Conservation (phyloP, 2,797 vertebrate species). For the Pseudomugil tenellus region DNA sequence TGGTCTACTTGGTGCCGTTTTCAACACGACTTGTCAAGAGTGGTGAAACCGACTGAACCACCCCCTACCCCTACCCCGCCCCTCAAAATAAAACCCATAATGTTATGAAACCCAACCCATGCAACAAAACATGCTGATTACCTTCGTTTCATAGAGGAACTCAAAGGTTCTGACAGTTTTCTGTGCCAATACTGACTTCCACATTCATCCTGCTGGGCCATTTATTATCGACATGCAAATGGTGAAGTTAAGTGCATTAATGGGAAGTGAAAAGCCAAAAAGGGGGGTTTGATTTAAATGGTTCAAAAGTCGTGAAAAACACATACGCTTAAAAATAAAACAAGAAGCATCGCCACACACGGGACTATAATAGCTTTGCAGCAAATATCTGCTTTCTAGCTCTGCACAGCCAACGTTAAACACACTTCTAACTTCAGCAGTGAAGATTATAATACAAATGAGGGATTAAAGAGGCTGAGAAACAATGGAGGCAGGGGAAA, state of each 20-base stretch:
- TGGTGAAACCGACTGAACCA: conserved; percentile 31
- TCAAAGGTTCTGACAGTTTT: conserved; percentile 24
- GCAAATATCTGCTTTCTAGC: conserved; percentile 44
- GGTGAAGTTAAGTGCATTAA: neutral
- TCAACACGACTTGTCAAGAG: neutral
- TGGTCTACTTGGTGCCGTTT: too few relatives aligned
- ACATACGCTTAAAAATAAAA: conserved; percentile 2
- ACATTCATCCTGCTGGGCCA: conserved; percentile 13
- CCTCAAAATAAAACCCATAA: neutral
- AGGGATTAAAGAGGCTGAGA: conserved; percentile 59
- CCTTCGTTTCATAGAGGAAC: conserved; percentile 14
- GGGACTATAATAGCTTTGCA: conserved; percentile 11
- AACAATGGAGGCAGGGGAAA: conserved; percentile 54
- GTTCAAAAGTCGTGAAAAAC: neutral
- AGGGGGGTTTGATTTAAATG: neutral
- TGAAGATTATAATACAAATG: conserved; percentile 53
- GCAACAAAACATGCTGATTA: conserved; percentile 10
- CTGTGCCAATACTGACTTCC: conserved; percentile 21
- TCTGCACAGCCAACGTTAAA: conserved; percentile 27
- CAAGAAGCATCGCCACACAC: conserved; percentile 1
- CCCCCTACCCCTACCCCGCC: too few relatives aligned
- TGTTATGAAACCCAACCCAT: conserved; percentile 34
- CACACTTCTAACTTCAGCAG: conserved; percentile 35
- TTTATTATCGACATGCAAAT: neutral
- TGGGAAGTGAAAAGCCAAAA: neutral